Base-by-base conservation (phyloP, 1,140 invertebrate species). In the Eubasilissa regina region DNA sequence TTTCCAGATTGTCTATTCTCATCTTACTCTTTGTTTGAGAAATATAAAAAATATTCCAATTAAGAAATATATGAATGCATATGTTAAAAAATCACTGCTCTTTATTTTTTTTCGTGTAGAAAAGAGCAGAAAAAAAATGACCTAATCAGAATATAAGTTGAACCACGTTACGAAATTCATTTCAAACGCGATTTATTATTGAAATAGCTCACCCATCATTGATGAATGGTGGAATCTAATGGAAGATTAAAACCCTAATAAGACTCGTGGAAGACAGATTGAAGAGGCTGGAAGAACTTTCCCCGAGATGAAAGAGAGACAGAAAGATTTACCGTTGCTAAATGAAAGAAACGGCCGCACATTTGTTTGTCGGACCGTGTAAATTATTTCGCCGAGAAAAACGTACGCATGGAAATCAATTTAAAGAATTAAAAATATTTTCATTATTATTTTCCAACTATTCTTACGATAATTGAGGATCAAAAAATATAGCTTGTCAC, bases 231-330 rank as follows among this genome's bases (percentile, higher is more conserved):
- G 51, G 25, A 51, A 74, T 74, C 51, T 74, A 74, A 74, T 74
- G 70, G 70, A 74, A 55, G 70, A 74, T 74, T 74, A 74, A 74
- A 74, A 74, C 56, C 51, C 70, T 58, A 74, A 74, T 74, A 45
- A 74, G 70, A 74, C 21, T 45, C 11, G 48, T 44, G 35, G 48
- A 74, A 74, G 70, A 74, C 70, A 25, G 70, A 74, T 74, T 56
- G 70, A 74, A 35, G 66, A 48, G 17, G 43, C 66, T 13, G 17
- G 47, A 13, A 51, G 43, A 44, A 35, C 60, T 64, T n/a, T n/a
- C 25, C 9, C 8, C 25, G 9, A 51, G 13, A 35, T 7, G 15
- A 72, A 13, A 53, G 51, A 58, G 43, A 60, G 17, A 43, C 58
- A n/a, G 43, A 15, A 21, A 74, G 70, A 74, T 74, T 74, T 74